A percentile compares a stretch with the other conserved stretches of the same genome.
Conservation (phyloP, 2,888 invertebrate genomes). For the Diarsia dahlii region DNA sequence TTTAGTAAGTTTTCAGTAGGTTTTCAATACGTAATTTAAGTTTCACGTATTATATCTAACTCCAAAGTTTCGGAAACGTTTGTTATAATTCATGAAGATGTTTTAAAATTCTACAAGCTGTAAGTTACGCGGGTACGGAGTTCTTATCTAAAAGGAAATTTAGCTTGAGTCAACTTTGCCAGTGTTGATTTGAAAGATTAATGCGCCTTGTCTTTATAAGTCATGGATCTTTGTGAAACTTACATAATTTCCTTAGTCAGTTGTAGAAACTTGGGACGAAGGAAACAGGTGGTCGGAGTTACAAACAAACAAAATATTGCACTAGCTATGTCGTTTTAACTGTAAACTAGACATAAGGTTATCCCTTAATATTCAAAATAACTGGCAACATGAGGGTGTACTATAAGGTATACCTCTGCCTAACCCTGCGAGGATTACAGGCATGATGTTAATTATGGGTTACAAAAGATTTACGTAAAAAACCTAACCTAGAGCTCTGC, state of each 20-base stretch:
- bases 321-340: not conserved
- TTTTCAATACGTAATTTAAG: conserved; percentile 3
- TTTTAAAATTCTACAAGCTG: conserved; percentile 46
- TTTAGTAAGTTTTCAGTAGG: not conserved
- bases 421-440: too few species aligned
- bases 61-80: conserved; percentile 15
- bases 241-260: conserved; percentile 30
- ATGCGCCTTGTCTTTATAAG: conserved; percentile 42
- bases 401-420: not conserved
- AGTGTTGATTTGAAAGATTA: conserved; percentile 54
- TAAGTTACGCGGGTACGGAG: conserved; percentile 42
- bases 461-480: not conserved
- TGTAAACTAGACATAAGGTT: not conserved
- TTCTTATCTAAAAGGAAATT: conserved; percentile 41
- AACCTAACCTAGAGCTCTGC: not conserved
- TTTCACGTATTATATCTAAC: conserved; percentile 10
- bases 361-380: not conserved
- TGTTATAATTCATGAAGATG: conserved; percentile 43
- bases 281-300: conserved; percentile 1
- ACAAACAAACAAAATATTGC: not conserved
- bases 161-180: conserved; percentile 39
- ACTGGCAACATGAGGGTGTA: too few species aligned
- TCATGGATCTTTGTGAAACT: conserved; percentile 29
- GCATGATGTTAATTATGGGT: not conserved
- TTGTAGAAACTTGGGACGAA: not conserved